Conservation (phyloP, 2,113 vertebrate species). For the Mungos mungo region DNA sequence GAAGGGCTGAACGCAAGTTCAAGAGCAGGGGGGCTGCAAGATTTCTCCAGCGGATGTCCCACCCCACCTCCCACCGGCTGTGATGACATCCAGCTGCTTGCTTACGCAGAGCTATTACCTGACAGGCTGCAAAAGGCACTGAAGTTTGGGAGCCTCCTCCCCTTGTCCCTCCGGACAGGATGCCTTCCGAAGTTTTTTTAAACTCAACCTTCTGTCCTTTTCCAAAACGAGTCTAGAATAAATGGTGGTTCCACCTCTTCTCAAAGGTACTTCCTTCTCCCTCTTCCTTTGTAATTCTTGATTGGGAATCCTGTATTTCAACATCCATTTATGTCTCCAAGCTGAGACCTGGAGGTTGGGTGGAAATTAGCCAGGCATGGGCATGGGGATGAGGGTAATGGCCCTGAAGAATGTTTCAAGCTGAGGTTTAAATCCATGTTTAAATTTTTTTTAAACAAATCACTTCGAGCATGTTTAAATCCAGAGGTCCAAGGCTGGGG, state of each 20-base stretch:
- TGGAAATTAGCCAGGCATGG: background rate
- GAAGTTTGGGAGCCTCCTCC: background rate
- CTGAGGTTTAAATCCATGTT: background rate
- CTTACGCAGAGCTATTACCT: background rate
- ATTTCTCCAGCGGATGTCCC: background rate
- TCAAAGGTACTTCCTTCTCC: background rate
- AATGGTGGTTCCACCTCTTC: background rate
- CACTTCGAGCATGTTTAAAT: background rate
- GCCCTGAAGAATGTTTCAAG: background rate
- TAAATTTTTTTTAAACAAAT: too few species aligned
- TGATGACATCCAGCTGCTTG: background rate
- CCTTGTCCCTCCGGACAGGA: background rate
- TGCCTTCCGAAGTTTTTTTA: background rate
- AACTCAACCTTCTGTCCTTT: background rate
- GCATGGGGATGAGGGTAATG: background rate
- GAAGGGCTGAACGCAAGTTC: background rate
- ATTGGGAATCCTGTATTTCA: background rate
- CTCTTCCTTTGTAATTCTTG: background rate
- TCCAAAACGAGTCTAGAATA: background rate
- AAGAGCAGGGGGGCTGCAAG: background rate
- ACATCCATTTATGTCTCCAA: background rate
- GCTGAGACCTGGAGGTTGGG: background rate
- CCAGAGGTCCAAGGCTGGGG: background rate
- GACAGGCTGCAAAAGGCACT: background rate
- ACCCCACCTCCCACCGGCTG: background rate